phyloP scores from a whole-genome alignment of 2,797 vertebrate genomes.

The Hippopotamyrus pictus region DNA sequence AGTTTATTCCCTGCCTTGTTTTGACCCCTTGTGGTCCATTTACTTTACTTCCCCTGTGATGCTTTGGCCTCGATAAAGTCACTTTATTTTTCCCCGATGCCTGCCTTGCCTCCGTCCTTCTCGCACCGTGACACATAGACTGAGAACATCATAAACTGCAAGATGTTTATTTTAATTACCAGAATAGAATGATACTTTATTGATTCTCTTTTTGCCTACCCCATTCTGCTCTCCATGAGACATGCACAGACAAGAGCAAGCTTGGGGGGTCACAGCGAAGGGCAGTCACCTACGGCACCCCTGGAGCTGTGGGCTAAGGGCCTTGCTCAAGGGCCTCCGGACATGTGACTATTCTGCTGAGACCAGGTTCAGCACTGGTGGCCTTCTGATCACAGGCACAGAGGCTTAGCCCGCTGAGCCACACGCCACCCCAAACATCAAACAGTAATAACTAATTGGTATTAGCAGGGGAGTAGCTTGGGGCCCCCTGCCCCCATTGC shows the following conservation, averaged over 20 bases:
- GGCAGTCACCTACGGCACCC: background rate
- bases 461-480: background rate
- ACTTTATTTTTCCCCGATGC: background rate
- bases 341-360: background rate
- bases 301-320: background rate
- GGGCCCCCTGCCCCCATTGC: background rate
- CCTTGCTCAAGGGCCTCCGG: background rate
- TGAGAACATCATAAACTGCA: background rate
- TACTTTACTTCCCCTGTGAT: background rate
- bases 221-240: background rate
- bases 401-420: background rate
- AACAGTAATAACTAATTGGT: background rate
- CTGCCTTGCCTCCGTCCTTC: background rate
- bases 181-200: background rate
- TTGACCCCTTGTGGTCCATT: background rate
- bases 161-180: background rate
- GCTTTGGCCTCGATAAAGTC: background rate
- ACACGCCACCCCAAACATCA: background rate
- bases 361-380: background rate
- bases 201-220: background rate
- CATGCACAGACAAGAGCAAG: background rate
- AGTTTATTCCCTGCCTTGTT: background rate
- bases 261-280: background rate
- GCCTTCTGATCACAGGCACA: background rate
- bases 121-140: background rate